Evolutionary conservation across 2,113 vertebrate genomes (phyloP), one percentile per base, ranked within the genome.

Genomic region (Neotoma lepida): DNA sequence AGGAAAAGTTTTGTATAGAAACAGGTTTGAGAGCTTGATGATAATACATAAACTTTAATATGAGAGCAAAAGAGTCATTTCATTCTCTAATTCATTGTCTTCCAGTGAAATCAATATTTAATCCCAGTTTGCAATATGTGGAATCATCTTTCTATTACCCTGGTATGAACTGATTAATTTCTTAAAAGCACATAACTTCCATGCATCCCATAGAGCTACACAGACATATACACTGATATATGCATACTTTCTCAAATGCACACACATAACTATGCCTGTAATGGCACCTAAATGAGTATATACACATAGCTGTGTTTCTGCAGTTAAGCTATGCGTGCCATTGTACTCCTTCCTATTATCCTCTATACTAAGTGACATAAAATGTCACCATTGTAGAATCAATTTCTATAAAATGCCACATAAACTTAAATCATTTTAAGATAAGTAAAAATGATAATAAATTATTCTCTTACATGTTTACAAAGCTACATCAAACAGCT

Each of bases 71-170:
- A 64, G 9, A 87, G 33, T 49, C 7, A 51, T 95, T 76, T 89
- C 14, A 92, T 33, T 93, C 15, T 49, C n/a, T 92, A 86, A 94
- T 80, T 84, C 26, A 92, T 33, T 93, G 24, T 54, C 51, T 93
- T 71, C 56, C 73, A 92, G 6, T 71, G 24, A 92, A 96, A 95
- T 88, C 66, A 91, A 61, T 95, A 91, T 74, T 90, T 90, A 93
- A 76, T 93, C 49, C 84, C 84, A 58, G 1, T 89, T 17, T 80
- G 49, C 1, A 30, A 70, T 85, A 76, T 77, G 8, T 28, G 14
- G 3, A 84, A 54, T 89, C 9, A 70, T 90, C 49, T 18, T 80
- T 76, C 85, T 90, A 4, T 22, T 91, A 9, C 1, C 49, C 44
- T 70, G 12, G 9, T 54, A 76, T 39, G 51, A 33, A 89, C 14